Evolutionary conservation across 2,888 invertebrate species (phyloP).

Genomic region (Tetragonula carbonaria): DNA sequence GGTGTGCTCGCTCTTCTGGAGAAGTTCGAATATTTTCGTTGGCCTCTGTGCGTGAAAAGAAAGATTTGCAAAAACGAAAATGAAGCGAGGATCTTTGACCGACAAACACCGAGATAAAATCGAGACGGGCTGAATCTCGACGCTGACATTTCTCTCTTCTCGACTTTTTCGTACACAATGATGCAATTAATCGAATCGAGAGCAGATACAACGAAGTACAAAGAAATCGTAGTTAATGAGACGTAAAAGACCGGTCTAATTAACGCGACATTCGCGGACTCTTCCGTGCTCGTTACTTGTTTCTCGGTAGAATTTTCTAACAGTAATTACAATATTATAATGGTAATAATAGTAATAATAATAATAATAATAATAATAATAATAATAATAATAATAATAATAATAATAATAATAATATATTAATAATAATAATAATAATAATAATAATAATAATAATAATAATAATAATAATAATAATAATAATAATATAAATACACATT

Average conservation of each 20-base stretch:
- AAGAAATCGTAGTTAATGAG: background rate
- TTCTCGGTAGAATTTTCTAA: slow-evolving; percentile 50
- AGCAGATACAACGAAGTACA: background rate
- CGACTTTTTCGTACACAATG: background rate
- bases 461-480: background rate
- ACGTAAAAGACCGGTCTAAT: background rate
- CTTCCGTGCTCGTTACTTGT: background rate
- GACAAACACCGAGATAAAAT: background rate
- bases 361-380: background rate
- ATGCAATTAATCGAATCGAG: slow-evolving; percentile 7
- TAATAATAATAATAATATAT: background rate
- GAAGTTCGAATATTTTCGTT: too few relatives aligned
- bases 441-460: background rate
- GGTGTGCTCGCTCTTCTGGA: too few relatives aligned
- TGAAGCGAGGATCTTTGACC: background rate
- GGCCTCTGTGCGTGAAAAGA: too few relatives aligned
- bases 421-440: background rate
- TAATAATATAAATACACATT: slow-evolving; percentile 47
- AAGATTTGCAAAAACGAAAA: background rate
- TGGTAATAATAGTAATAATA: background rate
- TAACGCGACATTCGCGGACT: background rate
- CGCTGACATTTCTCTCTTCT: background rate
- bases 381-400: background rate
- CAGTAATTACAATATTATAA: too few relatives aligned
- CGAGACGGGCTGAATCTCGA: background rate